Evolutionary conservation across 2,888 invertebrate species (phyloP), one percentile per base, ranked within the genome.

Genomic region (Drosophila vallismaia): DNA sequence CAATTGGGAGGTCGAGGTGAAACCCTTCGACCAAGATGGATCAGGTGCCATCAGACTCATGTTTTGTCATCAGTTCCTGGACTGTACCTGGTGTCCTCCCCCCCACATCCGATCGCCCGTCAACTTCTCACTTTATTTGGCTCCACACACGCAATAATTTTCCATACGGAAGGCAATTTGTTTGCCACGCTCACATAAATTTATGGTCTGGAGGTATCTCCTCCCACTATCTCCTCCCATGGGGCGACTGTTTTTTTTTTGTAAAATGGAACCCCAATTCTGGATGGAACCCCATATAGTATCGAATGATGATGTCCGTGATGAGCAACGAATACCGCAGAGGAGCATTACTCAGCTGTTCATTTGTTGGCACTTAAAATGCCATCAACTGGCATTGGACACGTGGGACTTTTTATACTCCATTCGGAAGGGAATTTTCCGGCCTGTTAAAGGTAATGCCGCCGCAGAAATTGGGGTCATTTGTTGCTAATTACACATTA

Each of bases 151-250:
- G 74, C 78, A 81, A 86, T 86, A 74, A 84, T 84, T 87, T 84
- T 52, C 76, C 82, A 62, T 84, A 80, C 71, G 81, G 75, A 67
- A 74, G 66, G 71, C 76, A 81, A 81, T 86, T 82, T 84, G 87
- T 86, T 78, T 72, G 72, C 78, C 85, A 80, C 81, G 73, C 67
- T 71, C 84, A 83, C 72, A 75, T 79, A 83, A 79, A 81, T 81
- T 79, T 77, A 56, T 72, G 86, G 55, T 24, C 54, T 46, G 71
- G 10, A 64, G 58, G 76, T 69, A 66, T 71, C 51, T 71, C 63
- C 67, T 45, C 67, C 71, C 45, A 50, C 51, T 54, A 60, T 63
- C 42, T 53, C 60, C 77, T 45, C 63, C 67, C 51, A 42, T 36
- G 29, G 26, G 12, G 6, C 33, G 24, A 46, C 36, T 40, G 24